Evolutionary conservation across 2,888 invertebrate species (phyloP), one percentile per base, ranked within the genome.

Genomic region (Tachystola acroxantha): DNA sequence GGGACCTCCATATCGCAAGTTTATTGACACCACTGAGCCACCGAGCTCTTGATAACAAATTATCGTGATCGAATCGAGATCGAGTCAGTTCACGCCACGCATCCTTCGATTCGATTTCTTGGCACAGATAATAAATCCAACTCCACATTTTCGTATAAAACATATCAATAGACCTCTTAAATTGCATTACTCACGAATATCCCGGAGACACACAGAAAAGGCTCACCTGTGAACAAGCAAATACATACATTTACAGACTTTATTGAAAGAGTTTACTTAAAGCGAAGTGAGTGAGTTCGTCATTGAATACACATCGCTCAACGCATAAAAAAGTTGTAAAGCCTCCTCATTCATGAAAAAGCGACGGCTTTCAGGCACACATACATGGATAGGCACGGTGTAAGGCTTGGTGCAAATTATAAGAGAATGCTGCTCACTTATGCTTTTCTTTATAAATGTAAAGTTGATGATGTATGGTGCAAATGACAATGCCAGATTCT

Each of bases 331-430:
- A 64, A 62, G 53, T 64, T 72, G 56, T 62, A 58, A 61, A 65
- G 61, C 63, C 54, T 49, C 50, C 53, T 57, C 62, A 60, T 65
- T 70, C 60, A 60, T 48, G 57, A 60, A 57, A 63, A 66, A 54
- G 57, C 51, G 53, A 41, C 40, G 64, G 50, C 69, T 69, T 69
- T 73, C 57, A 65, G n/a, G 55, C 60, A 51, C 58, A 45, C 52
- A 40, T 48, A 47, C 39, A 44, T 45, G 45, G 37, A 53, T 40
- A 42, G 48, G 50, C 34, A 42, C 34, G 45, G 45, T 48, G 40
- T 14, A 16, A 32, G 34, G 32, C 27, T 27, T 49, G 56, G 59
- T 46, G 39, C 39, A 52, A 50, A 54, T 39, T 32, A 49, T 32
- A 36, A 49, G 54, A 43, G 28, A 22, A 11, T 4, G 22, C 10